Conservation (phyloP, 2,888 invertebrate genomes). For the Spodoptera exigua region DNA sequence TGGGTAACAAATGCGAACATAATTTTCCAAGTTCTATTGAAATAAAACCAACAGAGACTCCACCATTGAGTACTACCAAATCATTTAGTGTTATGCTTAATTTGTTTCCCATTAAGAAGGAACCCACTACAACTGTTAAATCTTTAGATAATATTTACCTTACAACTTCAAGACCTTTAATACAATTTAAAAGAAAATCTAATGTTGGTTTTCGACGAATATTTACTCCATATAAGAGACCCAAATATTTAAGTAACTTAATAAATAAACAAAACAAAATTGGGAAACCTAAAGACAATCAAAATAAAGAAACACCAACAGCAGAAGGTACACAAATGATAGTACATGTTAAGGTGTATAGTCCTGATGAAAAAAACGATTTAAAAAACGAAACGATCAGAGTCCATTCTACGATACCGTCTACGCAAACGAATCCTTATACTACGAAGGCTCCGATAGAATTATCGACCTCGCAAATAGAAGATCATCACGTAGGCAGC, state of each 20-base stretch:
- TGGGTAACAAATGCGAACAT: constrained; percentile 64
- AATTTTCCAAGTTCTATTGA: constrained; percentile 52
- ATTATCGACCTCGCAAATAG: constrained; percentile 73
- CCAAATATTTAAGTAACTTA: constrained; percentile 51
- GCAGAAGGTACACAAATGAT: constrained; percentile 87
- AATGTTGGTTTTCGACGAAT: constrained; percentile 64
- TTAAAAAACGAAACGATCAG: constrained; percentile 52
- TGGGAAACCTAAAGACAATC: constrained; percentile 26
- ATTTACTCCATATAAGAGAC: constrained; percentile 66
- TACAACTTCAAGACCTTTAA: constrained; percentile 75
- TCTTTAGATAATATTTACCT: constrained; percentile 74
- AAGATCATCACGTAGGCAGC: constrained; percentile 82
- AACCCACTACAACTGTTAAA: constrained; percentile 52
- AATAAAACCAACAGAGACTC: constrained; percentile 52
- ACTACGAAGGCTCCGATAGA: constrained; percentile 66
- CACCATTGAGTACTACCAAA: constrained; percentile 72
- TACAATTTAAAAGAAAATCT: constrained; percentile 80
- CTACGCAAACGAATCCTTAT: constrained; percentile 57
- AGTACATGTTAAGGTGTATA: constrained; percentile 91
- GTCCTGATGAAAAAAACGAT: constrained; percentile 63
- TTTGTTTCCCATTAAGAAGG: constrained; percentile 87
- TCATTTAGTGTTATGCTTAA: constrained; percentile 91
- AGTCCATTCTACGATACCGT: constrained; percentile 31
- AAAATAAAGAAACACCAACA: constrained; percentile 43
- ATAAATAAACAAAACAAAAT: constrained; percentile 42